phyloP scores from a whole-genome alignment of 2,797 vertebrate species.

The Halcyon badia region DNA sequence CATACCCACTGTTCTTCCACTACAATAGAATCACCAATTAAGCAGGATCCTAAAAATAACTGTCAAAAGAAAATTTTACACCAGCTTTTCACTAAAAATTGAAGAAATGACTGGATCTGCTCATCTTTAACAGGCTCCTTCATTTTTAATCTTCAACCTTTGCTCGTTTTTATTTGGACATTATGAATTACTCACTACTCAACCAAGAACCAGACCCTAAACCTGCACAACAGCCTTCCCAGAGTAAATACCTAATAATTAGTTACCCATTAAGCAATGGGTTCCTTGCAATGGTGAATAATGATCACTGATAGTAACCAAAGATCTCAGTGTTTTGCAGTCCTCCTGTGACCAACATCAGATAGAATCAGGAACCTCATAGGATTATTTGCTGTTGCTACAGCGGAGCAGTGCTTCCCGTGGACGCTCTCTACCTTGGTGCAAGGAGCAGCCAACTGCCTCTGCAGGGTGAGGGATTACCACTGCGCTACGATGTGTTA shows the following conservation, averaged over 20 bases:
- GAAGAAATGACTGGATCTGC: not conserved
- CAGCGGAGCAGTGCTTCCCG: not conserved
- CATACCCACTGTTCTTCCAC: not conserved
- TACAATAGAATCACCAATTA: not conserved
- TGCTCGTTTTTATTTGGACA: not conserved
- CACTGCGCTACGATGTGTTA: not conserved
- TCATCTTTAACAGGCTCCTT: not conserved
- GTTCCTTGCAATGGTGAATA: not conserved
- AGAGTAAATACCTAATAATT: not conserved
- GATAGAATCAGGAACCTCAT: not conserved
- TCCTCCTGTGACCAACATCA: rapidly evolving
- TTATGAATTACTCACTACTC: rapidly evolving
- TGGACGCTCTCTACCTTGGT: not conserved
- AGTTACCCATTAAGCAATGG: not conserved
- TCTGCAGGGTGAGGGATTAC: not conserved
- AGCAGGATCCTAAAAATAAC: not conserved
- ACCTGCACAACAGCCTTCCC: not conserved
- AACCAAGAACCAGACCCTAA: not conserved
- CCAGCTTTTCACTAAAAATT: not conserved
- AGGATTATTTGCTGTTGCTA: not conserved
- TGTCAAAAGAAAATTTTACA: not conserved
- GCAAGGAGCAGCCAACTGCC: rapidly evolving
- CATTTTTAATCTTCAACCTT: not conserved
- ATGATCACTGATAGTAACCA: rapidly evolving
- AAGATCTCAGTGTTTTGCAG: not conserved